phyloP scores from a whole-genome alignment of 2,797 vertebrate genomes.

The Chaenodraco wilsoni region DNA sequence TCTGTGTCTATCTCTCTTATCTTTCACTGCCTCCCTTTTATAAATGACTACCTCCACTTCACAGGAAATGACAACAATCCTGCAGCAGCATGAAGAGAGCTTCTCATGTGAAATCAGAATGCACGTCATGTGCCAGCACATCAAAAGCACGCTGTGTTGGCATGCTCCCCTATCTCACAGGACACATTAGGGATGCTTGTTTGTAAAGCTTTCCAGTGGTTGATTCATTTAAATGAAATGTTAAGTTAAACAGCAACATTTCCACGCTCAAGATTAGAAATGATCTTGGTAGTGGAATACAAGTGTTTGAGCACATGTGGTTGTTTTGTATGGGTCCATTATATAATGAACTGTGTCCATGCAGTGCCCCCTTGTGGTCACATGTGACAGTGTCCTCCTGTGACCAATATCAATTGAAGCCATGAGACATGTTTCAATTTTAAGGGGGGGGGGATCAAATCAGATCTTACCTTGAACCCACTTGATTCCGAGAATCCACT shows the following conservation, averaged over 20 bases:
- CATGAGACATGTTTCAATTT: slow-evolving; percentile 16
- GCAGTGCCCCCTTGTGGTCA: slow-evolving; percentile 80
- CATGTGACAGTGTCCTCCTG: slow-evolving; percentile 4
- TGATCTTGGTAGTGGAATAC: slow-evolving; percentile 44
- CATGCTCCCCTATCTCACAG: slow-evolving; percentile 40
- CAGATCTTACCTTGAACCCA: neutral
- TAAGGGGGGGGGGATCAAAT: neutral
- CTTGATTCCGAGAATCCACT: neutral
- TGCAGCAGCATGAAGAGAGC: slow-evolving; percentile 50
- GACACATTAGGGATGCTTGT: slow-evolving; percentile 35
- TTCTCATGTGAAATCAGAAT: slow-evolving; percentile 68
- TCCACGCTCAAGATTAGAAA: slow-evolving; percentile 38
- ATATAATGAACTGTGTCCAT: slow-evolving; percentile 64
- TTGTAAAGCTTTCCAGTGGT: slow-evolving; percentile 7
- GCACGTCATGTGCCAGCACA: slow-evolving; percentile 60
- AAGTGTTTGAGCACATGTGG: slow-evolving; percentile 28
- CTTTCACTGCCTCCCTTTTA: slow-evolving; percentile 21
- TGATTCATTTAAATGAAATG: slow-evolving; percentile 50
- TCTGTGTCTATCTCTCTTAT: slow-evolving; percentile 14
- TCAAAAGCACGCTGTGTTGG: slow-evolving; percentile 52
- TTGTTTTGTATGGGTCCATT: slow-evolving; percentile 30
- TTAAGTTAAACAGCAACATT: slow-evolving; percentile 46
- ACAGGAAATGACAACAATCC: slow-evolving; percentile 59
- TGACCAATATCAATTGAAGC: slow-evolving; percentile 30
- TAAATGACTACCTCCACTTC: slow-evolving; percentile 49